Base-by-base conservation (phyloP, 1,140 invertebrate species). In the Micrasema minimum region DNA sequence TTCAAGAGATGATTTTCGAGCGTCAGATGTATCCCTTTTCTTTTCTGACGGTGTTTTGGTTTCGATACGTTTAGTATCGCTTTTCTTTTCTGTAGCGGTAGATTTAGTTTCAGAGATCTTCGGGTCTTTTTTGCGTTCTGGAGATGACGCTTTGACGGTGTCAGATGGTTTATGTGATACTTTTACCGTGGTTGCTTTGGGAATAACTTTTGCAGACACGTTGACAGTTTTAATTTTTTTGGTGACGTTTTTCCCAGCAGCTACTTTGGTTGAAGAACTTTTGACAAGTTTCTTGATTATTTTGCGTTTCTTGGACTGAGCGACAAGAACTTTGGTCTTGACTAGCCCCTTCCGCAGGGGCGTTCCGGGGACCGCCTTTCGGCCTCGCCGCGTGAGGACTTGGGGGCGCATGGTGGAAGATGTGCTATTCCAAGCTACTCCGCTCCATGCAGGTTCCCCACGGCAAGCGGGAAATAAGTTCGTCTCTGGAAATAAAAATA, bases 391-490 rank as follows among this genome's bases (percentile, higher is more conserved):
- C 37, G 69, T 74, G 37, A 59, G 41, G 38, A 59, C 53, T 12
- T 75, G 73, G n/a, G 69, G 69, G 37, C 69, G 46, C 73, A 75
- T 75, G 65, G 23, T 48, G 26, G 26, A 31, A 2, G 31, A 45
- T 23, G 50, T 31, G 57, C 59, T 64, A 64, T 18, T 23, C 35
- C 22, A 7, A 11, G 26, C 55, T 69, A 53, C 57, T 69, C 53
- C 11, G n/a, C 53, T 31, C 48, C 41, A 46, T 23, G 70, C 69
- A 69, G 57, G 69, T 71, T 37, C 65, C 69, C 46, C 20, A 14
- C 20, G 10, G 41, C 37, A 35, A 37, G 26, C 23, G 26, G 23
- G 50, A 31, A 31, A 55, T 16, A 26, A 23, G 59, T 46, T 35
- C 26, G 20, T 18, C 22, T 20, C 66, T 69, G 66, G 10, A 69